Percentiles rank a stretch among this genome's conserved stretches.
Conservation (phyloP, 2,797 vertebrate species). For the Pterois miles region DNA sequence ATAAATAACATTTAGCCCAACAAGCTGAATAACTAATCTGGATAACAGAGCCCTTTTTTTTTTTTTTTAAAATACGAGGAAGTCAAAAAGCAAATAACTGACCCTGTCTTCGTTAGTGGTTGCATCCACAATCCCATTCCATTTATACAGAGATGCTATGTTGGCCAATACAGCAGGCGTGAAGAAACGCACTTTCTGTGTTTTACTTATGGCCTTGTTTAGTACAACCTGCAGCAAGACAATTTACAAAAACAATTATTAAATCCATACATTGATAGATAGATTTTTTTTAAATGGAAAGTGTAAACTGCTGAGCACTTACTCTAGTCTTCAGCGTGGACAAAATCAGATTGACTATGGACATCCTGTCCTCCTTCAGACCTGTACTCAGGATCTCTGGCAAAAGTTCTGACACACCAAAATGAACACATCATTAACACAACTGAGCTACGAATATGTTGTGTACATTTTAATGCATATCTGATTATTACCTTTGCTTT, state of each 20-base stretch:
- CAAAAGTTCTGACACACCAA: conserved; percentile 87
- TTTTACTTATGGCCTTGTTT: conserved; percentile 91
- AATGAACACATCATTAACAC: neutral
- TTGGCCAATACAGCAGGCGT: conserved; percentile 85
- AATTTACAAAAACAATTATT: neutral
- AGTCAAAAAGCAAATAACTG: conserved; percentile 32
- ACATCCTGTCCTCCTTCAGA: conserved; percentile 92
- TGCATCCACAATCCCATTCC: conserved; percentile 92
- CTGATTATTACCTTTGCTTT: conserved; percentile 89
- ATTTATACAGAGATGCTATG: conserved; percentile 90
- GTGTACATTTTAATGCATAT: neutral
- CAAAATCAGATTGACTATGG: conserved; percentile 89
- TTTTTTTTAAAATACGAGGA: neutral
- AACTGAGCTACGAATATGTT: neutral
- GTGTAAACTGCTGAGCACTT: conserved; percentile 12
- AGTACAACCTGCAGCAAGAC: conserved; percentile 86
- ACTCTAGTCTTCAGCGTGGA: conserved; percentile 92
- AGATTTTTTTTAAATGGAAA: neutral
- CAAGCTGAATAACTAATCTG: neutral
- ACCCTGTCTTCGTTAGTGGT: conserved; percentile 79
- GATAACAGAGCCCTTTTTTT: neutral
- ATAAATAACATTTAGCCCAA: neutral
- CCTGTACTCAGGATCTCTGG: conserved; percentile 89
- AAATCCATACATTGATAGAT: neutral
- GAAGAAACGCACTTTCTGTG: conserved; percentile 96